These are phyloP conservation scores for Nymphalis polychloros DNA, from an alignment of 2,888 invertebrate genomes.

Conservation along the genomic window DNA sequence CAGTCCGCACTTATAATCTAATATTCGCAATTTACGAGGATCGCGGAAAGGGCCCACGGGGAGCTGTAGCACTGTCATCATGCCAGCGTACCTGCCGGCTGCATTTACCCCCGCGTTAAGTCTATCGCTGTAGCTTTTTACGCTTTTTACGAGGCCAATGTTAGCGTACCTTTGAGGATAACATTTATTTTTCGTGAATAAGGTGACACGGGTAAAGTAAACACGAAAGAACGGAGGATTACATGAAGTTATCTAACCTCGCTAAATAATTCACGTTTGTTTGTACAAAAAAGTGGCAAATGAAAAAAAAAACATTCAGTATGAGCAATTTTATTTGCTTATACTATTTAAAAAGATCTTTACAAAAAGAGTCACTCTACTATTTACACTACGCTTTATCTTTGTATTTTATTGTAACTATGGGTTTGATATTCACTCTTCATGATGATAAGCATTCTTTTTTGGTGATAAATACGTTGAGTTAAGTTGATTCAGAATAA, in stretches of 20 bases:
- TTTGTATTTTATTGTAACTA: background rate
- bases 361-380: no score
- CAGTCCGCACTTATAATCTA: slow-evolving; percentile 80
- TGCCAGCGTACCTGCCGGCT: slow-evolving; percentile 68
- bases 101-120: slow-evolving; percentile 68
- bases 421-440: background rate
- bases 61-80: slow-evolving; percentile 77
- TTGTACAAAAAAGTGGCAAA: slow-evolving; percentile 8
- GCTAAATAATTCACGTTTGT: slow-evolving; percentile 18
- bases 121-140: slow-evolving; percentile 61
- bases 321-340: no score
- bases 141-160: slow-evolving; percentile 53
- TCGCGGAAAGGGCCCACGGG: slow-evolving; percentile 71
- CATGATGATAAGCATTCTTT: background rate
- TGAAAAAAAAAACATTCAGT: background rate
- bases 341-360: no score
- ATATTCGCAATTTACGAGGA: slow-evolving; percentile 81
- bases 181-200: slow-evolving; percentile 41
- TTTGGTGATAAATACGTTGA: background rate
- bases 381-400: background rate
- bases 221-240: slow-evolving; percentile 25
- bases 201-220: slow-evolving; percentile 35
- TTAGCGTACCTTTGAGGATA: slow-evolving; percentile 48
- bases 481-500: slow-evolving; percentile 23
- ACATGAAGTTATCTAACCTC: slow-evolving; percentile 32